Conservation (phyloP, 2,113 vertebrate species). For the Aleadryas rufinucha region DNA sequence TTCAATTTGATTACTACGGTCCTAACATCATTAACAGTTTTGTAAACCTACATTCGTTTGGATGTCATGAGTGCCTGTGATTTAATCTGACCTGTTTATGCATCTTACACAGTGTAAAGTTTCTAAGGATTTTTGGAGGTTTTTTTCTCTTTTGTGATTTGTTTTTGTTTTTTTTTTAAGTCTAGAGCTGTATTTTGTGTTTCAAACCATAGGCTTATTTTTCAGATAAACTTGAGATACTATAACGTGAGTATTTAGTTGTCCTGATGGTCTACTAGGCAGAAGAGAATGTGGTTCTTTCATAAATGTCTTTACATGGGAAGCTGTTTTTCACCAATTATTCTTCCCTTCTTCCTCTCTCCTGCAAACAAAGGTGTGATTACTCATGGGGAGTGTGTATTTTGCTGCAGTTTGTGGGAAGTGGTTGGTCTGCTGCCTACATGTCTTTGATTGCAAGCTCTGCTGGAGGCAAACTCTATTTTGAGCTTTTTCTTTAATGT, state of each 20-base stretch:
- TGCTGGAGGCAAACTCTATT: conserved; percentile 58
- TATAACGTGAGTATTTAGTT: conserved; percentile 6
- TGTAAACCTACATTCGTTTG: background rate
- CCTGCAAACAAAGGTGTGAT: conserved; percentile 65
- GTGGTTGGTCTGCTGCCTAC: conserved; percentile 53
- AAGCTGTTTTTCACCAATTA: conserved; percentile 54
- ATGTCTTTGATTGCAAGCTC: conserved; percentile 62
- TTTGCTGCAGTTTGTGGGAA: conserved; percentile 61
- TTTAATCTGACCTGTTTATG: background rate
- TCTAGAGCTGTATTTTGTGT: background rate
- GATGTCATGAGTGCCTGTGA: background rate
- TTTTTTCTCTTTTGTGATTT: background rate
- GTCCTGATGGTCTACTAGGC: background rate
- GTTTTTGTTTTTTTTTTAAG: background rate
- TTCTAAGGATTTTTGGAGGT: background rate
- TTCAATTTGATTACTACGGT: background rate
- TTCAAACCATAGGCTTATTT: background rate
- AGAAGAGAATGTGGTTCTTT: conserved; percentile 23
- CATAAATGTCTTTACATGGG: conserved; percentile 49
- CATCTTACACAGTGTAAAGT: background rate
- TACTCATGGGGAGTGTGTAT: conserved; percentile 61
- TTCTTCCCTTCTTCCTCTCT: conserved; percentile 47
- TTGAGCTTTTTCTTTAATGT: conserved; percentile 59
- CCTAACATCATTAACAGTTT: background rate
- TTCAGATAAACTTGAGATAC: background rate